Base-by-base conservation (phyloP, 2,797 vertebrate species). In the Periophthalmus magnuspinnatus region DNA sequence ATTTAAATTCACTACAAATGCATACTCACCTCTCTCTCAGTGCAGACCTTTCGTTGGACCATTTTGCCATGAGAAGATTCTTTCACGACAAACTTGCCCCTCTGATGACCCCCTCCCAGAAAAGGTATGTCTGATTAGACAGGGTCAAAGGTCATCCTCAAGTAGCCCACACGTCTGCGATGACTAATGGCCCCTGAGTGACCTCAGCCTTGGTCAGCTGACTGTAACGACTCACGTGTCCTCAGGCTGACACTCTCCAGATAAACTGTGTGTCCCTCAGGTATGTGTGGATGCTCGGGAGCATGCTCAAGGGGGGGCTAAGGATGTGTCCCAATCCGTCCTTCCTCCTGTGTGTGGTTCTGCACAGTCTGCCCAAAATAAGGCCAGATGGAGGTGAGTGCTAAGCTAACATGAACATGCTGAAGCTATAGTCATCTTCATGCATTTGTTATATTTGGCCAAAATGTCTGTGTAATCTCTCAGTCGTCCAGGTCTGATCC, bases 41-140 rank as follows among this genome's bases (percentile, higher is more conserved):
- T 70, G 95, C 96, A 80, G 96, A 95, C 84, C 94, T 96, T 81
- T 96, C 95, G 81, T 92, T 99, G 0, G 96, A 98, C 89, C 94
- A 94, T 75, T 97, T 96, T 68, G 95, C 96, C 59, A 97, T 98
- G 96, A 96, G 94, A 92, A 96, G 95, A 83, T 98, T 96, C 89
- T 97, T 95, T 65, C 94, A 92, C 60, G 95, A 97, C 86, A 96
- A 95, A 70, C 93, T 98, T 68, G 94, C 93, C 0, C 76, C 92
- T 14, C 81, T 95, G 80, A 96, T 98, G 95, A 96, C 94, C 8
- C 96, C 97, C 0, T 98, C 97, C 4, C 97, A 99, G 85, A 97
- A 94, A 91, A 93, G 97, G 97, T 96, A 91, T 79, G 79, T 38
- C 0, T 57, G 19, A 65, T 65, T 17, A 5, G 45, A 38, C 47